These are phyloP conservation scores for Osedax fenrisi DNA, from an alignment of 2,888 invertebrate species.

Conservation along the genomic window DNA sequence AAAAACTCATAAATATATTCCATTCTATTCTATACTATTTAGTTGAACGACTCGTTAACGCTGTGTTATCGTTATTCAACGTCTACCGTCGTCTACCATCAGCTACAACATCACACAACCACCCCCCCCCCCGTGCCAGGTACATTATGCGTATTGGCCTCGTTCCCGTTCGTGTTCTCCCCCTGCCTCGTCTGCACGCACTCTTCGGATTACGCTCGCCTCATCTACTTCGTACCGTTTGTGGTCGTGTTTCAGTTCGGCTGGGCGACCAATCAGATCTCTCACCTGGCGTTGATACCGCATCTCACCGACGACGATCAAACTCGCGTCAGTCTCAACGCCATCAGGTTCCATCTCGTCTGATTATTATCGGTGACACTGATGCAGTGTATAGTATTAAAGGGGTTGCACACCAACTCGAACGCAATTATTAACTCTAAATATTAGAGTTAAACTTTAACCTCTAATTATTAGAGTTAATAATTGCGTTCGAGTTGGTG, in stretches of 20 bases:
- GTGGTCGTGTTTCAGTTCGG: constrained; percentile 70
- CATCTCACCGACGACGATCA: constrained; percentile 48
- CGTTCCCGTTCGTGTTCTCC: constrained; percentile 78
- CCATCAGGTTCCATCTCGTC: constrained; percentile 45
- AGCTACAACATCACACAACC: background rate
- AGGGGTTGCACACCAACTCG: too few species aligned
- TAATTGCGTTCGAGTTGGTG: too few species aligned
- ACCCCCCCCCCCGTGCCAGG: constrained; percentile 59
- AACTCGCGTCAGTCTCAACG: constrained; percentile 51
- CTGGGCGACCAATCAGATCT: constrained; percentile 81
- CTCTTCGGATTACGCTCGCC: constrained; percentile 54
- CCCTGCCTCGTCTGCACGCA: constrained; percentile 60
- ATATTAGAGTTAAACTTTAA: too few species aligned
- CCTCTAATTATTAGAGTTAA: too few species aligned
- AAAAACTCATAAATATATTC: background rate
- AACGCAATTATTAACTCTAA: too few species aligned
- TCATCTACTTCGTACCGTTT: constrained; percentile 53
- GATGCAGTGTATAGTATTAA: too few species aligned
- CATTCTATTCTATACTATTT: too few species aligned
- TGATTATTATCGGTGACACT: too few species aligned
- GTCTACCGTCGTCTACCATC: too few species aligned
- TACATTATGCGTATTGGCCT: constrained; percentile 59
- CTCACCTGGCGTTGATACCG: constrained; percentile 76
- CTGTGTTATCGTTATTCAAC: too few species aligned
- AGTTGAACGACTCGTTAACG: too few species aligned